Conservation (phyloP, 2,888 invertebrate genomes). For the Agrochola litura region DNA sequence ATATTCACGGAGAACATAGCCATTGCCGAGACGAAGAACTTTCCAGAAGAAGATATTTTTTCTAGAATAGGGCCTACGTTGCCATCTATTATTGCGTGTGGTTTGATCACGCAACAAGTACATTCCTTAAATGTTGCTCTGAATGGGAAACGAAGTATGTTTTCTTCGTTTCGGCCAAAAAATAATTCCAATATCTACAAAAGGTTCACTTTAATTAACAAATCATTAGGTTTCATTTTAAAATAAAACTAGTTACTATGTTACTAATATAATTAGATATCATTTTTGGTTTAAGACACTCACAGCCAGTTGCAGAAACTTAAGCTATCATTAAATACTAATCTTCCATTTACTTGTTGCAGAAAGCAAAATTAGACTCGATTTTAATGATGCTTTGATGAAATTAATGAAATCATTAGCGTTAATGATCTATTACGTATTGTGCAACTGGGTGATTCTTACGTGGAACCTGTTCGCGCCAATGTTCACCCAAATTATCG, state of each 20-base stretch:
- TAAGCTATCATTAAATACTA: too few relatives aligned
- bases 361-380: too few relatives aligned
- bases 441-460: too few relatives aligned
- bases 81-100: constrained; percentile 95
- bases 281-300: neutral
- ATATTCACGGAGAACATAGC: constrained; percentile 95
- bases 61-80: constrained; percentile 93
- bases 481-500: neutral
- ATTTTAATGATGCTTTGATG: too few relatives aligned
- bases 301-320: too few relatives aligned
- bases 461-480: neutral
- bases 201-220: neutral
- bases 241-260: neutral
- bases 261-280: neutral
- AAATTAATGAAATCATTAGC: too few relatives aligned
- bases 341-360: too few relatives aligned
- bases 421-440: too few relatives aligned
- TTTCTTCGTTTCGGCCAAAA: constrained; percentile 80
- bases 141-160: constrained; percentile 77
- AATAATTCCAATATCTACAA: constrained; percentile 81
- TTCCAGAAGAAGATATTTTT: constrained; percentile 92
- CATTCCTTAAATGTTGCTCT: constrained; percentile 92
- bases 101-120: constrained; percentile 96
- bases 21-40: constrained; percentile 94
- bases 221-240: neutral